Base-by-base conservation (phyloP, 2,888 invertebrate species). In the Ophion ellenae region DNA sequence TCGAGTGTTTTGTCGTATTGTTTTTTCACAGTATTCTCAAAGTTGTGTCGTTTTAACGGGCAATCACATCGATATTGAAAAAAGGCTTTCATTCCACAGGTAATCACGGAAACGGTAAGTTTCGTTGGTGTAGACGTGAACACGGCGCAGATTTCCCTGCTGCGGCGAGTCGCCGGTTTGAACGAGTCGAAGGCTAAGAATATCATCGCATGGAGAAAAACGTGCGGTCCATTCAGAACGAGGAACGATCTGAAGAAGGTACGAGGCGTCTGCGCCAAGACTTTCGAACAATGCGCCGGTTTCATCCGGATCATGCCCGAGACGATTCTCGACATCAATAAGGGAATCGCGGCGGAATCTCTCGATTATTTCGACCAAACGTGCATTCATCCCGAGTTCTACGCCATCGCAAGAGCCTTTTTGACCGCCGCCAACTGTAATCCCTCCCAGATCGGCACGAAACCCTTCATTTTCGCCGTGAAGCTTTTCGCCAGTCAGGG, bases 51-150 rank as follows among this genome's bases (percentile, higher is more conserved):
- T 53, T 53, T 17, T 17, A 14, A 14, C 17, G 5, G 3, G 53
- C 53, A 17, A 53, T 53, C 53, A 53, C 53, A 17, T 53, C 5
- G 5, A 17, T 64, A 1, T 6, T 17, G 17, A 5, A 24, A 3
- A 61, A 20, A 24, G n/a, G 2, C 63, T 76, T 64, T 47, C n/a
- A 20, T 53, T n/a, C 6, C 11, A n/a, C 83, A 93, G 93, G 91
- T 98, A 0, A 97, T 99, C 0, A 97, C 97, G 67, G 98, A 98
- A 92, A 97, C 98, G 90, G 99, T 99, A 28, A 98, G 98, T 94
- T 97, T 98, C 94, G 98, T 98, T 0, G 99, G 99, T 0, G 98
- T 98, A 0, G 98, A 99, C 92, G 94, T 99, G 11, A 99, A 99
- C 92, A 97, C 97, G 0, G 97, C 98, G 0, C 98, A 98, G 28